These are phyloP conservation scores for Tympanoctomys barrerae DNA, from an alignment of 2,797 vertebrate genomes.

Conservation along the genomic window DNA sequence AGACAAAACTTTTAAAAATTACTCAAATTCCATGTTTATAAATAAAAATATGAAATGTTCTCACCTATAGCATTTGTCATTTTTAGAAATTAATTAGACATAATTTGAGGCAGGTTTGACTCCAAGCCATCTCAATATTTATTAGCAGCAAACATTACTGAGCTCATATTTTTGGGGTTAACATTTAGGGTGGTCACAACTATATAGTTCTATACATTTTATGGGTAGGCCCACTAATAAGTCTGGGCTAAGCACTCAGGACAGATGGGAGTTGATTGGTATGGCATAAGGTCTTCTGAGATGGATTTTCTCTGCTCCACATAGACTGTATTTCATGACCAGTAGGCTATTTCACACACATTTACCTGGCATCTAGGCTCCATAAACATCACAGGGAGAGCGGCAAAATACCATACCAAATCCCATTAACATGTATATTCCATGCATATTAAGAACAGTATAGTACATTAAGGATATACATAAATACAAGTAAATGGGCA, in stretches of 20 bases:
- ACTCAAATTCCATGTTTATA: not conserved
- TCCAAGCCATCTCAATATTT: not conserved
- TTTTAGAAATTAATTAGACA: not conserved
- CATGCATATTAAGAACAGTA: not conserved
- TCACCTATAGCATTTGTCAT: not conserved
- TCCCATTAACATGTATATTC: not conserved
- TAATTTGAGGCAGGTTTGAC: not conserved
- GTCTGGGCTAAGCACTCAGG: not conserved
- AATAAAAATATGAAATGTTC: not conserved
- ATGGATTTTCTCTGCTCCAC: not conserved
- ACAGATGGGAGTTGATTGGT: not conserved
- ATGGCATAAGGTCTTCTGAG: not conserved
- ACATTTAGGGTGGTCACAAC: not conserved
- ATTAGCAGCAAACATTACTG: not conserved
- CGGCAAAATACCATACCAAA: not conserved
- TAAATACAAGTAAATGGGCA: not conserved
- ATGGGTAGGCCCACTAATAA: not conserved
- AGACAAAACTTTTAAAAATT: not conserved
- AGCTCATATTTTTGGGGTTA: not conserved
- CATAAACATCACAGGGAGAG: not conserved
- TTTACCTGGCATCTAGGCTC: not conserved
- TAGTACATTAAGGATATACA: not conserved
- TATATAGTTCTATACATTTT: not conserved
- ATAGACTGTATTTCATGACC: not conserved
- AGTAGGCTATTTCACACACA: not conserved